phyloP scores from a whole-genome alignment of 1,140 invertebrate species.

The Dinoponera quadriceps region DNA sequence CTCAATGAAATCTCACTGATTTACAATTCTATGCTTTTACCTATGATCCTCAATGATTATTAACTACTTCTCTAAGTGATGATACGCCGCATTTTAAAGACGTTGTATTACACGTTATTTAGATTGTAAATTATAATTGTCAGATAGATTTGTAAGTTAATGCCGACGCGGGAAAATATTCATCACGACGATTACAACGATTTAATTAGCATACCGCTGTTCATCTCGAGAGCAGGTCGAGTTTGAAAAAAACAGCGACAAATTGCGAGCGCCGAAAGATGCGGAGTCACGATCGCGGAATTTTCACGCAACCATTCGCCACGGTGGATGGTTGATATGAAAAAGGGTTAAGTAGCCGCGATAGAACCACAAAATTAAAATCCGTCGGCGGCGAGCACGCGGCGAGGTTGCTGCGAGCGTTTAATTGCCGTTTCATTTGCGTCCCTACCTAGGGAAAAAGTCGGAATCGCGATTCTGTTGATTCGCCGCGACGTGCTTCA shows the following conservation, averaged over 20 bases:
- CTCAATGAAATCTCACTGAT: too few species aligned
- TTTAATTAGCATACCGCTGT: conserved; percentile 4
- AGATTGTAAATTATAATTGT: background rate
- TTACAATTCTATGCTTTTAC: too few species aligned
- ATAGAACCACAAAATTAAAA: conserved; percentile 62
- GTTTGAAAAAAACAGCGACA: conserved; percentile 24
- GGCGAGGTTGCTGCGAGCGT: background rate
- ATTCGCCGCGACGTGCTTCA: conserved; percentile 12
- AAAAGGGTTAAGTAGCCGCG: conserved; percentile 12
- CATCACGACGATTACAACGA: background rate
- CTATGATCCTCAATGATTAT: too few species aligned
- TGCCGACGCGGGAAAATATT: conserved; percentile 2
- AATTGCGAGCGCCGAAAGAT: conserved; percentile 9
- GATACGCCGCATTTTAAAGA: too few species aligned
- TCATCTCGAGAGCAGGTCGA: background rate
- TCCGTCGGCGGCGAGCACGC: conserved; percentile 1
- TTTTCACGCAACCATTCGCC: conserved; percentile 25
- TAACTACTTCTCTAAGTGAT: too few species aligned
- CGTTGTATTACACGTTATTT: background rate
- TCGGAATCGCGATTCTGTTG: conserved; percentile 32
- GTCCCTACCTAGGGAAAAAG: background rate
- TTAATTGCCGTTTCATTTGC: conserved; percentile 26
- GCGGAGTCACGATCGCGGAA: conserved; percentile 39
- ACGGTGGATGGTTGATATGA: conserved; percentile 17
- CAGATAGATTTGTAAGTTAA: too few species aligned